phyloP scores from a whole-genome alignment of 2,888 invertebrate genomes.

The Epistrophe grossulariae region DNA sequence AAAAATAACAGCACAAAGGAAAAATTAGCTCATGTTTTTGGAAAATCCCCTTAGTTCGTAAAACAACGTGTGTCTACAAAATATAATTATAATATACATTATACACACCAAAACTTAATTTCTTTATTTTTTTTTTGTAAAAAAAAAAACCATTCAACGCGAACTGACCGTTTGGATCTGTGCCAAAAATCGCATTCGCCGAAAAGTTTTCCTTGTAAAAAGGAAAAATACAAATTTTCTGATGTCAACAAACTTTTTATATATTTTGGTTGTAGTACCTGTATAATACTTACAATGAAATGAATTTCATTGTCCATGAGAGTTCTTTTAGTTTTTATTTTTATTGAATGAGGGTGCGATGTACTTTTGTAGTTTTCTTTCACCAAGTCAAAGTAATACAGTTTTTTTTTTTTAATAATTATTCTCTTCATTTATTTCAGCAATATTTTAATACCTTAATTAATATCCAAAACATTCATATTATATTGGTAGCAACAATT shows the following conservation, averaged over 20 bases:
- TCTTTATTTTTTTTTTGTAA: slow-evolving; percentile 29
- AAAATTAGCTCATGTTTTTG: slow-evolving; percentile 19
- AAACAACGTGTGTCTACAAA: not conserved
- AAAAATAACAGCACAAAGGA: slow-evolving; percentile 4
- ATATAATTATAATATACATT: not conserved
- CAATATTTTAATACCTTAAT: not conserved
- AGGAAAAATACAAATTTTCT: slow-evolving; percentile 34
- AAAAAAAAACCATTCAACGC: slow-evolving; percentile 42
- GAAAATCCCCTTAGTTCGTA: slow-evolving; percentile 35
- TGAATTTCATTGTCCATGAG: not conserved
- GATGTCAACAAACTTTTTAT: slow-evolving; percentile 81
- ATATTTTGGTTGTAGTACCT: slow-evolving; percentile 77
- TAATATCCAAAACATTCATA: not conserved
- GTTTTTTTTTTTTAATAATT: not conserved
- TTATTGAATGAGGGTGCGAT: not conserved
- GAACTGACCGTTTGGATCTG: slow-evolving; percentile 60
- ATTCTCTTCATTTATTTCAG: not conserved
- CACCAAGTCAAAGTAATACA: no score
- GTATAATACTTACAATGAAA: not conserved
- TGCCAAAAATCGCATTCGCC: slow-evolving; percentile 44
- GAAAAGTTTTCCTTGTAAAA: slow-evolving; percentile 33
- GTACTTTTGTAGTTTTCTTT: not conserved
- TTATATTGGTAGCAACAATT: slow-evolving; percentile 82
- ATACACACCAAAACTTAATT: slow-evolving; percentile 8
- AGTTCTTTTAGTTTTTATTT: not conserved